A percentile compares a stretch with the other conserved stretches of the same genome.
Evolutionary conservation across 2,113 vertebrate genomes (phyloP).

Genomic region (Aspidoscelis tigris): DNA sequence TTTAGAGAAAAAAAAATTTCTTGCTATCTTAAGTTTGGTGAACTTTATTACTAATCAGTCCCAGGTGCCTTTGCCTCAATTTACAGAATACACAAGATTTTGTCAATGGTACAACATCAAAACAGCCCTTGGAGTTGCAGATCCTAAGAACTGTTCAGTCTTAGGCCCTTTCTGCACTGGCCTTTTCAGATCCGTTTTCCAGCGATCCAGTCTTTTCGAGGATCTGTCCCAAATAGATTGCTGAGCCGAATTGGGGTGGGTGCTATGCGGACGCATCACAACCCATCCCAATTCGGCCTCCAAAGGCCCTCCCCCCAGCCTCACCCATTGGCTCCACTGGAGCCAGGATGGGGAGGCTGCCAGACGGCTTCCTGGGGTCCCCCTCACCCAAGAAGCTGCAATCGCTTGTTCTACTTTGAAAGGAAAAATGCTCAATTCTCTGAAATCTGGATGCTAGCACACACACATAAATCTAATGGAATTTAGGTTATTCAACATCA

Average conservation of each 20-base stretch:
- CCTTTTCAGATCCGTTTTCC: no score
- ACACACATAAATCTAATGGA: neutral
- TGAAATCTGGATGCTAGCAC: neutral
- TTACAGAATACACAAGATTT: constrained; percentile 83
- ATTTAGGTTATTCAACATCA: neutral
- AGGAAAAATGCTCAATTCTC: constrained; percentile 24
- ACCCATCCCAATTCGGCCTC: no score
- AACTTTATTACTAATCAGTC: constrained; percentile 86
- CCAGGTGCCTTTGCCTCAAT: constrained; percentile 81
- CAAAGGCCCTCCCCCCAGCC: no score
- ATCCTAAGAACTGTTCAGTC: constrained; percentile 57
- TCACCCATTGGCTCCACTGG: no score
- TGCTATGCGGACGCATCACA: no score
- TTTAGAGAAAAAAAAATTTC: constrained; percentile 74
- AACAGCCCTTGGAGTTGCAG: constrained; percentile 72
- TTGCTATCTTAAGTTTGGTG: constrained; percentile 86
- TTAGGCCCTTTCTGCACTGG: constrained; percentile 23
- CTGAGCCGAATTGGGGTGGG: no score
- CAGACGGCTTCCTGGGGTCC: no score
- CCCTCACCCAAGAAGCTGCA: no score
- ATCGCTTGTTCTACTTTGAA: neutral
- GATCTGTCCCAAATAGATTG: no score
- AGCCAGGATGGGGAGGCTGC: no score
- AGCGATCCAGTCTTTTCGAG: no score
- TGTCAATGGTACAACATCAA: constrained; percentile 70